phyloP scores from a whole-genome alignment of 2,797 vertebrate species.

The Takifugu ocellatus region DNA sequence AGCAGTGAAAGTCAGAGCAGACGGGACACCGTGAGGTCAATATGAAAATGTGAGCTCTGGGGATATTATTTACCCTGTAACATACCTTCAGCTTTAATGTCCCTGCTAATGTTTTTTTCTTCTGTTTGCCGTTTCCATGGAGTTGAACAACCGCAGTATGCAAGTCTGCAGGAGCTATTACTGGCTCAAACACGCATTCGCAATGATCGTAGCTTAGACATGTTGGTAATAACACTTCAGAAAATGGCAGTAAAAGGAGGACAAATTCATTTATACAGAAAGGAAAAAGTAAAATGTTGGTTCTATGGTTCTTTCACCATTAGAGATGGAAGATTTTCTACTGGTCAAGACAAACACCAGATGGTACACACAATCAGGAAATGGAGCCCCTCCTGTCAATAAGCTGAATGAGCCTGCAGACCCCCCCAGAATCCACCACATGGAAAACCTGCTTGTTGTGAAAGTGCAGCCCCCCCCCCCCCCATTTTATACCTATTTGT shows the following conservation, averaged over 20 bases:
- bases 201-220: not conserved
- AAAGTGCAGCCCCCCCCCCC: constrained; percentile 1
- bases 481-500: constrained; percentile 23
- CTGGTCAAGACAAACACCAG: not conserved
- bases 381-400: constrained; percentile 23
- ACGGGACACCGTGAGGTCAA: constrained; percentile 49
- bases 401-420: constrained; percentile 31
- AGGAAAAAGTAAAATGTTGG: not conserved
- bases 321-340: not conserved
- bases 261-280: not conserved
- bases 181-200: not conserved
- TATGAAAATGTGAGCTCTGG: constrained; percentile 57
- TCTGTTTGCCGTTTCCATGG: constrained; percentile 51
- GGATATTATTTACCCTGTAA: constrained; percentile 41
- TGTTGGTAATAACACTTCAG: not conserved
- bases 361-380: constrained; percentile 16
- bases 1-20: constrained; percentile 23
- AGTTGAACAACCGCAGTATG: constrained; percentile 22
- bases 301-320: not conserved
- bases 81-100: constrained; percentile 35
- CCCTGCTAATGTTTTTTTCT: constrained; percentile 39
- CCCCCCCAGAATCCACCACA: constrained; percentile 56
- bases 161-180: constrained; percentile 16
- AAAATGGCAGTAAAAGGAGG: not conserved
- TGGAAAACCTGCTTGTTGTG: constrained; percentile 58